Evolutionary conservation across 2,888 invertebrate species (phyloP), one percentile per base, ranked within the genome.

Genomic region (Coenonympha glycerion): DNA sequence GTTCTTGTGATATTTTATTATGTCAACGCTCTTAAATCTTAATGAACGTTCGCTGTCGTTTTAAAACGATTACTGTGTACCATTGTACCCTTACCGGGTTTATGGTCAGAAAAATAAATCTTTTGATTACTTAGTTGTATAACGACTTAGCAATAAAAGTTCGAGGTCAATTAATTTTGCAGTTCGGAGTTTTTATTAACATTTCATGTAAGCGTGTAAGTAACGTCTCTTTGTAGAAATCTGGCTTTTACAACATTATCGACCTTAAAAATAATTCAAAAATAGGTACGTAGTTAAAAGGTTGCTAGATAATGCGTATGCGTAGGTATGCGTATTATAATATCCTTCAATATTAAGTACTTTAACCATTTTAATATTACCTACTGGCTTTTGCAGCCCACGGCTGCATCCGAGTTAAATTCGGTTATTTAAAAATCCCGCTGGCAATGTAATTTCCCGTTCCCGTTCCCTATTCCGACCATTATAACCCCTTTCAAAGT

Each of bases 11-110:
- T 26, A 21, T 18, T 15, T 31, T 30, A 40, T 39, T 52, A 34
- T 46, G 44, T 42, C 37, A 31, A 31, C 24, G 39, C 8, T 21
- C 16, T 21, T 55, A 49, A 53, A 6, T 21, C 16, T 21, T 55
- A 49, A 53, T 53, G 49, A 49, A 49, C 34, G 21, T 26, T 45
- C 39, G 39, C 19, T 47, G 46, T 52, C 13, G 40, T 24, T 50
- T 49, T 53, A 47, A 53, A 47, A 47, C 31, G 39, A 22, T 50
- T 53, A 28, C 45, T 49, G 44, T 52, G 52, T 55, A 49, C 28
- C 34, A 52, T 47, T 50, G 42, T 39, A 42, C 46, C 44, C 44
- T 54, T 42, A 50, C 34, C 50, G 24, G 44, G 36, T 47, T 53
- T 55, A 50, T 49, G 44, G 26, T 39, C 37, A 24, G 24, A 13